These are phyloP conservation scores for Listronotus oregonensis DNA, from an alignment of 1,140 invertebrate species.

Conservation along the genomic window DNA sequence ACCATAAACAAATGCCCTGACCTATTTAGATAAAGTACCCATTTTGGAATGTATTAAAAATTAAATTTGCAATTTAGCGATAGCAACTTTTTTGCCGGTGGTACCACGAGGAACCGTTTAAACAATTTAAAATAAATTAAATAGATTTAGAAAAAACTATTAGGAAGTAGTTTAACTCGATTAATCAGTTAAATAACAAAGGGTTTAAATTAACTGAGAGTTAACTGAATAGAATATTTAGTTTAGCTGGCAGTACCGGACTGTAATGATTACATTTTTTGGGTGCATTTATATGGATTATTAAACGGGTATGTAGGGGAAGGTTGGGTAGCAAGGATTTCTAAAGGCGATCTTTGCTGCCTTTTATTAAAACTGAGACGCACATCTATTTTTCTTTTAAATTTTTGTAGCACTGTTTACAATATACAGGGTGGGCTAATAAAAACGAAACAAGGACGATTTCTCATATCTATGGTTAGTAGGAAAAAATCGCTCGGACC, in stretches of 20 bases:
- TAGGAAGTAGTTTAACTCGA: background rate
- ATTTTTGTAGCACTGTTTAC: no score
- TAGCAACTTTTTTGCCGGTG: conserved; percentile 6
- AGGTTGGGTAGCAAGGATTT: background rate
- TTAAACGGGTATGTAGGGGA: conserved; percentile 14
- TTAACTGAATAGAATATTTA: conserved; percentile 5
- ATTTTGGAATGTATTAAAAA: conserved; percentile 10
- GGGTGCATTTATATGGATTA: conserved; percentile 17
- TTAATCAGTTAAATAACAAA: conserved; percentile 10
- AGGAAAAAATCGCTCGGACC: no score
- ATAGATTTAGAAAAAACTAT: no score
- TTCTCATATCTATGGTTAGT: no score
- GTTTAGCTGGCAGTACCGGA: conserved; percentile 15
- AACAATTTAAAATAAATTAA: conserved; percentile 3
- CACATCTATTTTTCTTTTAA: no score
- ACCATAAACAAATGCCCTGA: background rate
- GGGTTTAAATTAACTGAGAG: conserved; percentile 22
- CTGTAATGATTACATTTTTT: conserved; percentile 18
- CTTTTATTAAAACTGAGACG: no score
- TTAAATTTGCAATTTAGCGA: background rate
- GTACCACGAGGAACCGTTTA: background rate
- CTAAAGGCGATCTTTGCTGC: no score
- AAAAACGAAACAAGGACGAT: no score
- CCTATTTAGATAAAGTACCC: background rate
- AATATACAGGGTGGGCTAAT: no score